Percentiles rank a stretch among this genome's conserved stretches.
phyloP scores from a whole-genome alignment of 2,888 invertebrate species.

The Formica aserva region DNA sequence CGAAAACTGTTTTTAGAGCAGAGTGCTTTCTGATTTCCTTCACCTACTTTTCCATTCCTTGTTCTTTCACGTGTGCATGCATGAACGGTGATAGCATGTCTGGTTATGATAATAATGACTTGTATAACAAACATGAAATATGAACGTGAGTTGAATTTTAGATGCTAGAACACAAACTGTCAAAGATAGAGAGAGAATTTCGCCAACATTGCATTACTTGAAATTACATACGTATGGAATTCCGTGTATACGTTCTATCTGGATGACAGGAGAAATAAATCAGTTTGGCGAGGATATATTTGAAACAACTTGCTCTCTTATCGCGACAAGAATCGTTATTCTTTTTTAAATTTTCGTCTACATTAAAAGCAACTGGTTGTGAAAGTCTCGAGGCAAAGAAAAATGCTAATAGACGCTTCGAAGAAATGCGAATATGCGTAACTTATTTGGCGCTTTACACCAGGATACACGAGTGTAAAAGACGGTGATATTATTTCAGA shows the following conservation, averaged over 20 bases:
- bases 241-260: background rate
- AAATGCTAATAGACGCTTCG: background rate
- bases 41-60: background rate
- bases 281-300: background rate
- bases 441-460: background rate
- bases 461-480: background rate
- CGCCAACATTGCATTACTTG: background rate
- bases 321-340: background rate
- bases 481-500: background rate
- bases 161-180: background rate
- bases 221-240: background rate
- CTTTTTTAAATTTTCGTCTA: too few relatives aligned
- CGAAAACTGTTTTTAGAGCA: slow-evolving; percentile 17
- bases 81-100: background rate
- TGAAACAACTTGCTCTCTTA: background rate
- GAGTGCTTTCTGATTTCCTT: background rate
- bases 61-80: background rate
- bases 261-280: background rate
- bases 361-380: background rate
- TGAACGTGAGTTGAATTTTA: background rate
- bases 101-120: background rate
- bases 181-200: background rate
- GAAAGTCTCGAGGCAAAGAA: background rate
- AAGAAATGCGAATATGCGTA: background rate
- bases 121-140: background rate